phyloP scores from a whole-genome alignment of 2,797 vertebrate species.

The Notolabrus celidotus region DNA sequence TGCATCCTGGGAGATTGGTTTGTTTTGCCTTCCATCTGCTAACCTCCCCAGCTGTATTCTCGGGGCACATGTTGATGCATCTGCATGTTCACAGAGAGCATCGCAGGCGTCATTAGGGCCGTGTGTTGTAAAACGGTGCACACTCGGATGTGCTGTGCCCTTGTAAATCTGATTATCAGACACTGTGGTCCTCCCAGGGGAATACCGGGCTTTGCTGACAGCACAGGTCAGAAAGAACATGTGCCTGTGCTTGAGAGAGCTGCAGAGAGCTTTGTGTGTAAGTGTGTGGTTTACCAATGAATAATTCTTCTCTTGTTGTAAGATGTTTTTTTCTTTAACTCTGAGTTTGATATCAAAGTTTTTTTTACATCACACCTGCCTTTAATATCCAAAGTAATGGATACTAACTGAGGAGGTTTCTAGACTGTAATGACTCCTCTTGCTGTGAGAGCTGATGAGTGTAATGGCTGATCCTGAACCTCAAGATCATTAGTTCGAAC shows the following conservation, averaged over 20 bases:
- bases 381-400: conserved; percentile 4
- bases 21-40: conserved; percentile 61
- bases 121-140: conserved; percentile 29
- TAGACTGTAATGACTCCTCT: not conserved
- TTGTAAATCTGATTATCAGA: conserved; percentile 67
- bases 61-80: conserved; percentile 38
- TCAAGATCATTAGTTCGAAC: conserved; percentile 23
- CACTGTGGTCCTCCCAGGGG: conserved; percentile 22
- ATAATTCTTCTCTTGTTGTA: no score
- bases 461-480: conserved; percentile 21
- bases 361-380: not conserved
- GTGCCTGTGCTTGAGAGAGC: conserved; percentile 2
- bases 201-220: conserved; percentile 54
- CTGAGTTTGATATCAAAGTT: not conserved
- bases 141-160: conserved; percentile 37
- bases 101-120: conserved; percentile 40
- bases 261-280: not conserved
- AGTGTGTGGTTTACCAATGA: no score
- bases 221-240: conserved; percentile 46
- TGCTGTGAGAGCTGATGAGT: conserved; percentile 30
- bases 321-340: not conserved
- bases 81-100: conserved; percentile 19
- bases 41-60: conserved; percentile 29
- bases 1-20: conserved; percentile 42
- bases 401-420: conserved; percentile 4